Conservation (phyloP, 2,797 vertebrate species). For the Eleutherodactylus coqui region DNA sequence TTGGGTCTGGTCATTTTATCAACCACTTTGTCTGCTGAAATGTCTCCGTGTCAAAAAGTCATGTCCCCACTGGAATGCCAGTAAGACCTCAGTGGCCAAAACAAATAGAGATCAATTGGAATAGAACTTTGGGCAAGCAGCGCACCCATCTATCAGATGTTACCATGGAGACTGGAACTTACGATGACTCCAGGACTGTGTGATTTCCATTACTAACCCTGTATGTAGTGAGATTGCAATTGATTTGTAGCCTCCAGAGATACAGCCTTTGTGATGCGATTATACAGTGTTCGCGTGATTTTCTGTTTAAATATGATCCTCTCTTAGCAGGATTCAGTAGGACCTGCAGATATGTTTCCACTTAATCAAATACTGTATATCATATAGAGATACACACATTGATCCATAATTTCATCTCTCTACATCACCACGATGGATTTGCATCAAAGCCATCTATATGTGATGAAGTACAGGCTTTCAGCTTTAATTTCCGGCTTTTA, state of each 20-base stretch:
- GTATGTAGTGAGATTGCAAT: conserved; percentile 69
- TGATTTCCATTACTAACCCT: conserved; percentile 70
- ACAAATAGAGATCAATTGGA: conserved; percentile 55
- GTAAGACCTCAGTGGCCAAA: conserved; percentile 34
- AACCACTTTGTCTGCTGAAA: conserved; percentile 24
- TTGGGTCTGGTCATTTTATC: neutral
- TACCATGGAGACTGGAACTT: conserved; percentile 40
- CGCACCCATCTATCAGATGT: conserved; percentile 24
- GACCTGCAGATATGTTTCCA: neutral
- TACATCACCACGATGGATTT: no score
- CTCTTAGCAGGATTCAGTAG: neutral
- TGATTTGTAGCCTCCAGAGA: conserved; percentile 69
- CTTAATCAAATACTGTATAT: neutral
- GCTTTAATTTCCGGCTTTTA: no score
- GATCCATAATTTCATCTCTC: no score
- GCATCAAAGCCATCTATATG: no score
- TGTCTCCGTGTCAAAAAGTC: conserved; percentile 24
- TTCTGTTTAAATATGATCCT: conserved; percentile 13
- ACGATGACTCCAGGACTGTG: conserved; percentile 39
- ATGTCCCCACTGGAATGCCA: conserved; percentile 42
- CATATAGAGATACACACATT: no score
- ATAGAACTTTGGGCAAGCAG: conserved; percentile 38
- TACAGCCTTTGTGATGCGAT: conserved; percentile 25
- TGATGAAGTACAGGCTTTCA: no score
- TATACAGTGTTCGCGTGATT: neutral